Conservation (phyloP, 2,797 vertebrate species). For the Trachops cirrhosus region DNA sequence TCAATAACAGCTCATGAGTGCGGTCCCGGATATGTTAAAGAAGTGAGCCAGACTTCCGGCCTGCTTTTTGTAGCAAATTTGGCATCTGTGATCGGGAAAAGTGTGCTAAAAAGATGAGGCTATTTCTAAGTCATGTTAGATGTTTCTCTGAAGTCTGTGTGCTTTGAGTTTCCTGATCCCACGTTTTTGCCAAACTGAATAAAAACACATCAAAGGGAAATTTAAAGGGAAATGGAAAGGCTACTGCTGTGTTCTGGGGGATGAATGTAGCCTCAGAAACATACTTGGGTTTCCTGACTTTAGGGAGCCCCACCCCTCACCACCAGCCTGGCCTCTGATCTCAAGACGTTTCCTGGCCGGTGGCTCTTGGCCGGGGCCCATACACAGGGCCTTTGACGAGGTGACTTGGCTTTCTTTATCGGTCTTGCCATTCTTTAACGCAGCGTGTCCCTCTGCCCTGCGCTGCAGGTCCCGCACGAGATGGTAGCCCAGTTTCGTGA, state of each 20-base stretch:
- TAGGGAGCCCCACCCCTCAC: background rate
- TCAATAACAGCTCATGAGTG: background rate
- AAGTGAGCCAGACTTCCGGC: background rate
- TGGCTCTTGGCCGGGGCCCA: accelerated
- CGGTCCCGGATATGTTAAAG: background rate
- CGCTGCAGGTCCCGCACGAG: slow-evolving; percentile 92
- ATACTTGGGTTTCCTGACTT: background rate
- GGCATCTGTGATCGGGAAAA: background rate
- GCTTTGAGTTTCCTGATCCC: background rate
- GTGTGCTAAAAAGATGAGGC: background rate
- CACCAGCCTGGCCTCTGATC: background rate
- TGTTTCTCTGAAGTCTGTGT: background rate
- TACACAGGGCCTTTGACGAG: background rate
- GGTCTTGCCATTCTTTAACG: background rate
- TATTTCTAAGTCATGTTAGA: background rate
- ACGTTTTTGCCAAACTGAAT: slow-evolving; percentile 16
- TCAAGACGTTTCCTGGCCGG: background rate
- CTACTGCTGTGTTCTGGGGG: background rate
- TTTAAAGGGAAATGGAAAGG: background rate
- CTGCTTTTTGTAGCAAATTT: background rate
- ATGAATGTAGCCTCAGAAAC: background rate
- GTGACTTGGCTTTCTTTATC: background rate
- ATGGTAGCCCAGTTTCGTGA: slow-evolving; percentile 93
- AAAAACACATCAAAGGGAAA: slow-evolving; percentile 43
- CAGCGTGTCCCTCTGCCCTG: background rate